Base-by-base conservation (phyloP, 2,113 vertebrate genomes). In the Lycaon pictus region DNA sequence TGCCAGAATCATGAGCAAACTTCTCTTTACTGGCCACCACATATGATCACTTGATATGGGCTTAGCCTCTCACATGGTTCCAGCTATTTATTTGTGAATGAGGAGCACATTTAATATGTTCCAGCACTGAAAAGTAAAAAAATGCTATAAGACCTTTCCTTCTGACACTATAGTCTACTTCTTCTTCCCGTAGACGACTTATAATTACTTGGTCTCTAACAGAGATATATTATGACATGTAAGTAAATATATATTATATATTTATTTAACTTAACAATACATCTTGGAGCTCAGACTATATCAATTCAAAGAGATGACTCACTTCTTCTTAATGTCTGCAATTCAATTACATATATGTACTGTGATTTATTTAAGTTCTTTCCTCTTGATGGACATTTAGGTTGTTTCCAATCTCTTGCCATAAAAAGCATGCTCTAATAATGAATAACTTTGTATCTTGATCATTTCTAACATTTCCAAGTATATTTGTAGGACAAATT, bases 351-450 rank as follows among this genome's bases (percentile, higher is more conserved):
- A 77, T 74, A 56, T 27, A 51, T 55, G 23, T 71, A 60, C 22
- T 69, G 62, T 88, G n/a, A 92, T 89, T 91, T 92, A 84, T 92
- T 93, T 80, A 76, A 65, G 43, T 65, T 76, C 32, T 96, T 86
- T n/a, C 19, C 1, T 74, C 1, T 65, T 16, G 37, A n/a, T 76
- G 23, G 37, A 60, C 74, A 89, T 80, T 65, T 72, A 67, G 35
- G 32, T 74, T 80, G 79, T 85, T 92, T 55, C 48, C 51, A 51
- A 80, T 27, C 20, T 93, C n/a, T 85, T 89, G 51, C 35, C 58
- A 2, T 81, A 27, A 74, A 25, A 80, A 80, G 37, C 9, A 65
- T 80, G 35, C 15, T 89, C 16, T 65, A 92, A 22, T 92, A n/a
- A 43, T 72, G 20, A 89, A 48, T 89, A 60, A 60, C 2, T 65